A percentile compares a stretch with the other conserved stretches of the same genome.
phyloP scores from a whole-genome alignment of 2,888 invertebrate species.

The Mimumesa dahlbomi region DNA sequence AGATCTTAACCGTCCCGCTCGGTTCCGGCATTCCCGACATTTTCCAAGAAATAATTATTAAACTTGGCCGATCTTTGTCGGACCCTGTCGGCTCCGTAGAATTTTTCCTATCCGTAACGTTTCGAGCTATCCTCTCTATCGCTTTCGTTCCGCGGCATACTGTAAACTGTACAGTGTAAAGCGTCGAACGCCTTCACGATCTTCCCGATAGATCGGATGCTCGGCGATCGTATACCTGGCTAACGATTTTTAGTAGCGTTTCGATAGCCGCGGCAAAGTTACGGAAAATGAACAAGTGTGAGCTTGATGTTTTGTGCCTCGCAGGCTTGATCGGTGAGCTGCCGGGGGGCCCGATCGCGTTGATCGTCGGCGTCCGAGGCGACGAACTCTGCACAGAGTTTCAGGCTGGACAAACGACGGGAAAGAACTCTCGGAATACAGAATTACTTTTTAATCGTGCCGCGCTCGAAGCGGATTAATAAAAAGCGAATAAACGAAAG shows the following conservation, averaged over 20 bases:
- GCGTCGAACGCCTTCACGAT: too few species aligned
- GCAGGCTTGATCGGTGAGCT: slow-evolving; percentile 21
- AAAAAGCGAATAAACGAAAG: too few species aligned
- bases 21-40: slow-evolving; percentile 12
- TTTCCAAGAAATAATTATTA: slow-evolving; percentile 22
- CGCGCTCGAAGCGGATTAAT: slow-evolving; percentile 36
- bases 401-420: slow-evolving; percentile 22
- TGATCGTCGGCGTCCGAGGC: not conserved
- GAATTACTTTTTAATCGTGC: slow-evolving; percentile 50
- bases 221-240: too few species aligned
- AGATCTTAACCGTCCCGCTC: not conserved
- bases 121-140: too few species aligned
- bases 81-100: too few species aligned
- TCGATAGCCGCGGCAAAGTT: too few species aligned
- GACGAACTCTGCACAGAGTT: not conserved
- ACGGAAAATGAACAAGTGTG: too few species aligned
- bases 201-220: too few species aligned
- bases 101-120: too few species aligned
- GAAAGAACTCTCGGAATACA: slow-evolving; percentile 29
- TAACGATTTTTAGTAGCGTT: too few species aligned
- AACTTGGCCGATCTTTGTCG: not conserved
- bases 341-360: slow-evolving; percentile 18
- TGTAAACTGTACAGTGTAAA: too few species aligned
- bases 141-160: too few species aligned
- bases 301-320: slow-evolving; percentile 42